Percentiles rank a stretch among this genome's conserved stretches.
Conservation (phyloP, 2,113 vertebrate species). For the Alces alces region DNA sequence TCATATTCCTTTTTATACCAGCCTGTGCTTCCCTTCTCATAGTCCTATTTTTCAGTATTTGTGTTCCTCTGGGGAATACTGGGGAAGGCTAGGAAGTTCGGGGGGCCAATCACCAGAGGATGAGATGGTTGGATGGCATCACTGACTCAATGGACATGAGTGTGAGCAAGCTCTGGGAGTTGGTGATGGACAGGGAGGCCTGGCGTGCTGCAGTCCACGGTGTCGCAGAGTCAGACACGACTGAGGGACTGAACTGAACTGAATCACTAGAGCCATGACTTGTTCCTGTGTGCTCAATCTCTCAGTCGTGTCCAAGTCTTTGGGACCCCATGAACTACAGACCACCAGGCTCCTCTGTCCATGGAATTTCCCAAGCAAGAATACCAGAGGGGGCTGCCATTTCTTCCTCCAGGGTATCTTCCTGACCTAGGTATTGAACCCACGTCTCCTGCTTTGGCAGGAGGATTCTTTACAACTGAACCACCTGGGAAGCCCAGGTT, state of each 20-base stretch:
- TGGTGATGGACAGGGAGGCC: not conserved
- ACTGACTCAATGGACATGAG: not conserved
- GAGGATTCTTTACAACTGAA: not conserved
- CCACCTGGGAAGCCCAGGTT: not conserved
- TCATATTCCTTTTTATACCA: not conserved
- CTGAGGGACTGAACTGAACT: not conserved
- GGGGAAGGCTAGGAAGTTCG: not conserved
- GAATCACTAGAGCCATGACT: not conserved
- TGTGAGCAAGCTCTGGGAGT: not conserved
- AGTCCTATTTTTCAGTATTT: not conserved
- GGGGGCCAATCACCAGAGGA: not conserved
- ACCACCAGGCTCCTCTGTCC: not conserved
- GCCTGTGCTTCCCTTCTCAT: not conserved
- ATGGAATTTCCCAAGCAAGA: not conserved
- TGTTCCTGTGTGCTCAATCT: not conserved
- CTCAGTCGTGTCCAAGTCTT: not conserved
- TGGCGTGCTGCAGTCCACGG: not conserved
- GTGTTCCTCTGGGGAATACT: not conserved
- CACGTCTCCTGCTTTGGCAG: not conserved
- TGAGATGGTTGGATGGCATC: not conserved
- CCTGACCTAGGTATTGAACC: not conserved
- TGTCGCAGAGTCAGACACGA: accelerated
- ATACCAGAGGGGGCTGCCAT: not conserved
- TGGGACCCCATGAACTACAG: not conserved
- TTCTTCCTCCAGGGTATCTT: not conserved